These are phyloP conservation scores for Anthopleura xanthogrammica DNA, from an alignment of 92 coral and sea anemone species.

Conservation along the genomic window DNA sequence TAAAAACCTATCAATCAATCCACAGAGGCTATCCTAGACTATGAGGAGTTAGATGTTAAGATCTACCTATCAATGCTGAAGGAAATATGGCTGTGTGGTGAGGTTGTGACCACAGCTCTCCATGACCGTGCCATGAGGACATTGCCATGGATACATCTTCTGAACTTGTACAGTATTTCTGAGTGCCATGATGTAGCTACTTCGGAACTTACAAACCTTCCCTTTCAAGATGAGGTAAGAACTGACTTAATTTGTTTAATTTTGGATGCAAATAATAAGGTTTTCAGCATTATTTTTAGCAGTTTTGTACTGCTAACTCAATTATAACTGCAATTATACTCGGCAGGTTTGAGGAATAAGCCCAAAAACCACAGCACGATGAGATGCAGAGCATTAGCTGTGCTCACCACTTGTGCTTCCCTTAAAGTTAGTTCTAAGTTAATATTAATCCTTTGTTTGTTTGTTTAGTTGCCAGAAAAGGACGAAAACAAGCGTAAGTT, in stretches of 20 bases:
- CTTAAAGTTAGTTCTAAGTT: no score
- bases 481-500: constrained; percentile 76
- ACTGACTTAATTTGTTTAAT: background rate
- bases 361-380: no score
- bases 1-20: background rate
- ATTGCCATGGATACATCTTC: constrained; percentile 67
- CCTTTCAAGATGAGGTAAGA: constrained; percentile 77
- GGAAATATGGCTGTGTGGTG: constrained; percentile 82
- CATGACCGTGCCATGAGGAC: constrained; percentile 76
- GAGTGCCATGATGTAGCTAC: constrained; percentile 85
- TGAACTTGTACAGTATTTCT: constrained; percentile 79
- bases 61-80: constrained; percentile 48
- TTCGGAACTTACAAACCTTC: constrained; percentile 64
- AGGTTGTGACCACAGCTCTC: constrained; percentile 86
- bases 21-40: constrained; percentile 73
- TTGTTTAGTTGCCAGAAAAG: constrained; percentile 61
- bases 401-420: no score
- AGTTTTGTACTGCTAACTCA: no score
- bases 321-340: no score
- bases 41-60: constrained; percentile 60
- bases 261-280: no score
- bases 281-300: no score
- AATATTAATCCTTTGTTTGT: background rate
- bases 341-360: no score
- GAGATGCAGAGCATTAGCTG: no score